These are phyloP conservation scores for Pangasius macronema DNA, from an alignment of 2,797 vertebrate species.

Conservation along the genomic window DNA sequence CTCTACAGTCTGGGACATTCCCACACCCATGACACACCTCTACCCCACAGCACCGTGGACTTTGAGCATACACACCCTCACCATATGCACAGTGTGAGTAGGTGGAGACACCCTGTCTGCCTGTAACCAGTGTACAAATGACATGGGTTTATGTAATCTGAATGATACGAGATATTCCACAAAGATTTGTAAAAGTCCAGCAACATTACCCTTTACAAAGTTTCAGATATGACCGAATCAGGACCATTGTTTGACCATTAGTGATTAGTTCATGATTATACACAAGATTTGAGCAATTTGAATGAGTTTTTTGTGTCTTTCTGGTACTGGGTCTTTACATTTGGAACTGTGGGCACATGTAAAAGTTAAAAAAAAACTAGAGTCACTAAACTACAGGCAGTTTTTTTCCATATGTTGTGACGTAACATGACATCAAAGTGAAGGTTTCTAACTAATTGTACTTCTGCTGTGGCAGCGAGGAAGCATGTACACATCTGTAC, in stretches of 20 bases:
- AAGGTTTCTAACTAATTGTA: conserved; percentile 53
- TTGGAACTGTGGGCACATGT: not conserved
- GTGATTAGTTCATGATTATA: no score
- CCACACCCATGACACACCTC: conserved; percentile 71
- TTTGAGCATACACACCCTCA: conserved; percentile 81
- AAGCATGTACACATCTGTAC: conserved; percentile 81
- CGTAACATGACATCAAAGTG: not conserved
- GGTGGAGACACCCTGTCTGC: conserved; percentile 18
- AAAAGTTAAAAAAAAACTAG: not conserved
- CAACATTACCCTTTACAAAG: not conserved
- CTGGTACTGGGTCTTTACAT: not conserved
- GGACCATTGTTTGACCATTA: no score
- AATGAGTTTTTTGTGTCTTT: not conserved
- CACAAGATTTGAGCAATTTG: not conserved
- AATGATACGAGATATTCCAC: not conserved
- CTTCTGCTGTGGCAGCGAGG: conserved; percentile 78
- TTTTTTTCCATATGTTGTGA: no score
- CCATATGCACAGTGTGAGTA: conserved; percentile 77
- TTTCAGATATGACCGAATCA: not conserved
- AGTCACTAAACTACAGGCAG: not conserved
- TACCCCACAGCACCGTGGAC: conserved; percentile 73
- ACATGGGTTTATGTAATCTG: not conserved
- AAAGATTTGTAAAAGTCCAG: not conserved
- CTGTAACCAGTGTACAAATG: not conserved
- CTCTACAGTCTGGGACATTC: conserved; percentile 73